Conservation (phyloP, 2,888 invertebrate genomes). For the Nephrotoma flavescens region DNA sequence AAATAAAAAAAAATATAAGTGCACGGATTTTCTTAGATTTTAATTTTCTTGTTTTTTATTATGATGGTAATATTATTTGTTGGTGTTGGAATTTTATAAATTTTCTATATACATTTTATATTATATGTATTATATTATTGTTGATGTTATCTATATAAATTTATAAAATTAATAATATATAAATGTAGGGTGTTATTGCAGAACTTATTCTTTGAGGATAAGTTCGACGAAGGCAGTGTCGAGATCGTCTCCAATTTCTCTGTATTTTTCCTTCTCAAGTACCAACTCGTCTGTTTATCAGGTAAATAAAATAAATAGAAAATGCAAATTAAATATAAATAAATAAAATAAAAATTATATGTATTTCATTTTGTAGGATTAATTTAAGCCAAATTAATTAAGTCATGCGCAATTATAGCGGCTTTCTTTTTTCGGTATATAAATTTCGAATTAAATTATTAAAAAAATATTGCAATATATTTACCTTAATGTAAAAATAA, state of each 20-base stretch:
- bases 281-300: constrained; percentile 74
- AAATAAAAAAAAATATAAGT: background rate
- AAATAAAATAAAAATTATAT: constrained; percentile 12
- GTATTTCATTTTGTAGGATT: background rate
- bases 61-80: background rate
- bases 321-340: constrained; percentile 13
- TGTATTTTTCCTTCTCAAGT: constrained; percentile 98
- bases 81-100: background rate
- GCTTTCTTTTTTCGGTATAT: background rate
- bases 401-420: background rate
- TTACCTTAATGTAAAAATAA: background rate
- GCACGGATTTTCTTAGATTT: background rate
- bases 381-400: background rate
- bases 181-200: background rate
- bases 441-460: background rate
- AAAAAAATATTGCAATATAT: background rate
- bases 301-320: constrained; percentile 10
- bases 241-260: constrained; percentile 99
- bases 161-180: background rate
- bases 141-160: background rate
- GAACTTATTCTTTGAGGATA: constrained; percentile 54
- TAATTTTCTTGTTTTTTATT: background rate
- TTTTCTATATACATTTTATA: background rate
- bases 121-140: background rate
- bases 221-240: constrained; percentile 97